Evolutionary conservation across 1,140 invertebrate species (phyloP), one percentile per base, ranked within the genome.

Genomic region (Thaumatotibia leucotreta): DNA sequence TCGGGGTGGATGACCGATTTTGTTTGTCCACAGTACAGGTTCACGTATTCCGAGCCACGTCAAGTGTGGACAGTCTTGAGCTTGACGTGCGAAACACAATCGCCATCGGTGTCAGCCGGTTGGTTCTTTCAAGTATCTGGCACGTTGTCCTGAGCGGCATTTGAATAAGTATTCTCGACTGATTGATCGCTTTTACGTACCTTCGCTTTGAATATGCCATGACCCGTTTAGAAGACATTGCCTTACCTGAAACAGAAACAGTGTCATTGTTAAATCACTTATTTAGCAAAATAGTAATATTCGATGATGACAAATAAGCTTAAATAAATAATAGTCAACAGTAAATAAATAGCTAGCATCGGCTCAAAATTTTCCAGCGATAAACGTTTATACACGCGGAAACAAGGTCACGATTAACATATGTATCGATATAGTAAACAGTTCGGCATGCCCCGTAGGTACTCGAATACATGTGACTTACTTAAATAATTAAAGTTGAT

Each of bases 181-280:
- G 78, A 82, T 79, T 74, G 74, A 85, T 80, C 68, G 75, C 69
- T 68, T 64, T 52, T 66, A 82, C 84, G 61, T 88, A 85, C 86
- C 86, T 89, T 74, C 76, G 70, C 68, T 64, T 82, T 35, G 70
- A 61, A 63, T 79, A 79, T 77, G 75, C 67, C 69, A 82, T 82
- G 77, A 79, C 80, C 68, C 82, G 83, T 78, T 83, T 86, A 68
- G 84, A 84, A 88, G 83, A 79, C 86, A 88, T 88, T 80, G 80
- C 74, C 85, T 87, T 89, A 89, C 87, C 87, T 89, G 87, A 73
- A 89, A 89, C 74, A 84, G 73, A 80, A 27, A 63, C 29, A 62
- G 9, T 22, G 32, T 20, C 4, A 58, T 14, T n/a, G 14, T 62
- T 62, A 62, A 62, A 33, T 20, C 31, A 62, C 61, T 62, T 62